These are phyloP conservation scores for Calliphora vomitoria DNA, from an alignment of 2,888 invertebrate species.

Conservation along the genomic window DNA sequence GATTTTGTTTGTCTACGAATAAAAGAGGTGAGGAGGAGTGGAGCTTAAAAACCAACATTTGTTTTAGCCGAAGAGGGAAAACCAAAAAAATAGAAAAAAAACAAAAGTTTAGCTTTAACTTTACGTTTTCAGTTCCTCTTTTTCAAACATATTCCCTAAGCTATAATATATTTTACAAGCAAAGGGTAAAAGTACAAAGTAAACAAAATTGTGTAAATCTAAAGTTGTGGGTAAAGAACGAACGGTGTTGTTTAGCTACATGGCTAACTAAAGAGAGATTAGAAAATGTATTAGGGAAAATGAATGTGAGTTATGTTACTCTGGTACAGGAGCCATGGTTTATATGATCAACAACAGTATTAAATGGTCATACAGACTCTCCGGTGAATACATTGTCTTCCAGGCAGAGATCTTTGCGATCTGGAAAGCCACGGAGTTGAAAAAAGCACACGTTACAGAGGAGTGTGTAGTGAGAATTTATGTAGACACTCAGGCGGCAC, in stretches of 20 bases:
- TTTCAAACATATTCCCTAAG: constrained; percentile 64
- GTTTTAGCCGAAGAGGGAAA: constrained; percentile 42
- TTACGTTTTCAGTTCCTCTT: constrained; percentile 37
- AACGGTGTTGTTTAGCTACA: not conserved
- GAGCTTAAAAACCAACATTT: constrained; percentile 53
- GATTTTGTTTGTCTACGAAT: constrained; percentile 54
- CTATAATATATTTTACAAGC: constrained; percentile 67
- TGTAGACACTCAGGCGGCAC: too few relatives aligned
- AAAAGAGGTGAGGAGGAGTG: constrained; percentile 13
- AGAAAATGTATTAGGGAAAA: too few relatives aligned
- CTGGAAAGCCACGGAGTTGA: too few relatives aligned
- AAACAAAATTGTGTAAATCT: constrained; percentile 25
- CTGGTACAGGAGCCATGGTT: too few relatives aligned
- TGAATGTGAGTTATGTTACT: too few relatives aligned
- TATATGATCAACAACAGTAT: too few relatives aligned
- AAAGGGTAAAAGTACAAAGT: constrained; percentile 51
- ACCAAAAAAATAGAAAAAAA: constrained; percentile 25
- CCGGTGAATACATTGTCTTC: too few relatives aligned
- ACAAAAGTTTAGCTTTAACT: constrained; percentile 64
- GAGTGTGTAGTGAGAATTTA: too few relatives aligned
- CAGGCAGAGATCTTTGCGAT: too few relatives aligned
- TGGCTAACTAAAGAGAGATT: not conserved
- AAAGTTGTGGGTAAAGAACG: not conserved
- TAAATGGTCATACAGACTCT: too few relatives aligned
- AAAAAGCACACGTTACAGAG: too few relatives aligned